A percentile compares a stretch with the other conserved stretches of the same genome.
phyloP scores from a whole-genome alignment of 2,888 invertebrate species.

The Corythucha ciliata region DNA sequence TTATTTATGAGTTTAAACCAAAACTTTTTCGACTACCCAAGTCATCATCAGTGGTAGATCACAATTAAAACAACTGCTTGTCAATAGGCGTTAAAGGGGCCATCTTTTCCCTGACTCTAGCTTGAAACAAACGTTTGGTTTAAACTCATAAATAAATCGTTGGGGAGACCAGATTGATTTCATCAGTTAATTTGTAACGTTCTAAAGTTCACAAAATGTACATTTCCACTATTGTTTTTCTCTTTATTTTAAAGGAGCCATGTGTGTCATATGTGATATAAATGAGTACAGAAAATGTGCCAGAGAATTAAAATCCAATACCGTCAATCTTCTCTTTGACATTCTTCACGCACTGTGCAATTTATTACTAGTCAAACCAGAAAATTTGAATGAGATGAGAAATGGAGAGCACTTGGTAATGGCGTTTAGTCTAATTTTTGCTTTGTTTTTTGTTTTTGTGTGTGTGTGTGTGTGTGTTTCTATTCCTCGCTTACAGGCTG shows the following conservation, averaged over 20 bases:
- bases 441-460: slow-evolving; percentile 6
- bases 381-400: slow-evolving; percentile 91
- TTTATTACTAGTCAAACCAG: slow-evolving; percentile 85
- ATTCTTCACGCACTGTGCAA: slow-evolving; percentile 93
- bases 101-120: no score
- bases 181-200: no score
- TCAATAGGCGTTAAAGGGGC: no score
- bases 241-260: slow-evolving; percentile 59
- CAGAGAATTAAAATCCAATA: slow-evolving; percentile 63
- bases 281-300: slow-evolving; percentile 90
- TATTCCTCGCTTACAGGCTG: slow-evolving; percentile 59
- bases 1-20: no score
- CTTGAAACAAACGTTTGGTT: no score
- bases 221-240: slow-evolving; percentile 13
- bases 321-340: slow-evolving; percentile 85
- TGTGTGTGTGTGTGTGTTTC: no score
- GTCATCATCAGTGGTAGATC: no score
- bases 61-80: no score
- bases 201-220: no score
- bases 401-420: slow-evolving; percentile 86
- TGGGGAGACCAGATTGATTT: no score
- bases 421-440: slow-evolving; percentile 27
- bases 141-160: no score
- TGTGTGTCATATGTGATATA: slow-evolving; percentile 96
- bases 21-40: no score